Base-by-base conservation (phyloP, 2,113 vertebrate species). In the Actinemys pallida region DNA sequence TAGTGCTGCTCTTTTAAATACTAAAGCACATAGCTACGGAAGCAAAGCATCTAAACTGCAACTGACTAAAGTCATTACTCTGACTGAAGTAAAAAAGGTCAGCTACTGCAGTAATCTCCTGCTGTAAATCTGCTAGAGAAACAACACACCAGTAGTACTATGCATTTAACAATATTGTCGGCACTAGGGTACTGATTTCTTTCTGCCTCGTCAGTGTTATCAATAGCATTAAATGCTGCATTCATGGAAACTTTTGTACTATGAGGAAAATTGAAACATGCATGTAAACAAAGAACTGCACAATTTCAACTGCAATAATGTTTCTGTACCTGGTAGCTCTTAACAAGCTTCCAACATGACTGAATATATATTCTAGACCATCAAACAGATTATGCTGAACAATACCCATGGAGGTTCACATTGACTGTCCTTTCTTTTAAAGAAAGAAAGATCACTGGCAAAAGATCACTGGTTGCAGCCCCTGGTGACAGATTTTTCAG, bases 401-500 rank as follows among this genome's bases (percentile, higher is more conserved):
- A 39, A 81, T 2, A 10, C 3, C 27, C 2, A 9, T 59, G 24
- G 72, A 10, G 1, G 85, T 4, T 22, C 92, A 87, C 96, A 78
- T 92, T 89, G 56, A 97, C 97, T 94, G 90, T 93, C 93, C 90
- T 91, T 82, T 91, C 94, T n/a, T 80, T 84, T 20, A 2, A 1
- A 62, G 17, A 62, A 72, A 62, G 78, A 76, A 42, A 75, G 78
- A 2, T 88, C 86, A 81, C 91, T 90, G 95, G 93, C 54, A 92
- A 85, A 90, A 95, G 93, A 93, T 56, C 52, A 56, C 81, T 94
- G 97, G 97, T 84, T 22, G 87, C 86, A 39, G 96, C 96, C 96
- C 92, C 91, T 84, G 81, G 97, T 95, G 98, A 98, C 98, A 98
- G 98, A 98, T 98, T 98, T 98, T 98, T 98, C 98, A 90, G 96